Conservation (phyloP, 2,113 vertebrate species). For the Heterochromis multidens region DNA sequence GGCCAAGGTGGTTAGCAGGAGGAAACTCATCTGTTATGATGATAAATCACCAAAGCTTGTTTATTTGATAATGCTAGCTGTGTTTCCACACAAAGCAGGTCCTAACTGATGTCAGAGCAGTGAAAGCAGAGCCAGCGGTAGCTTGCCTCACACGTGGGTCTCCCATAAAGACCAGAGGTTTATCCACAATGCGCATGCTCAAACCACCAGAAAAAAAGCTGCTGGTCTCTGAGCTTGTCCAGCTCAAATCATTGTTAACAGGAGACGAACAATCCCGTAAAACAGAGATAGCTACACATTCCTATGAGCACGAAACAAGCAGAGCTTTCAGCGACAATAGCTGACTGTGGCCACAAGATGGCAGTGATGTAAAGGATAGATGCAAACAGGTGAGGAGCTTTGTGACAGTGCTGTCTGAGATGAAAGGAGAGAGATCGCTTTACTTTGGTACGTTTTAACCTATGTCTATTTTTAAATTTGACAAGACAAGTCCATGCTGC, state of each 20-base stretch:
- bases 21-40: not conserved
- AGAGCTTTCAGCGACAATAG: no score
- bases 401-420: not conserved
- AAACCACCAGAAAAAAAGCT: not conserved
- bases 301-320: no score
- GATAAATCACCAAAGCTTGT: not conserved
- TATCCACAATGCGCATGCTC: not conserved
- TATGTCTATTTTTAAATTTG: fast-evolving
- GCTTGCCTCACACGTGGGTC: not conserved
- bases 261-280: not conserved
- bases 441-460: not conserved
- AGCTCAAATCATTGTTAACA: not conserved
- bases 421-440: not conserved
- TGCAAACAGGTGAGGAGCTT: no score
- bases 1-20: not conserved
- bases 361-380: not conserved
- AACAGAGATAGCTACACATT: not conserved
- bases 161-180: not conserved
- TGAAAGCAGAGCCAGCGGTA: not conserved
- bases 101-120: not conserved
- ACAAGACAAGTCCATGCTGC: not conserved
- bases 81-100: not conserved
- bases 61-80: not conserved
- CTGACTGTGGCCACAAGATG: not conserved
- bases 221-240: fast-evolving